These are phyloP conservation scores for Echinops telfairi DNA, from an alignment of 2,113 vertebrate species.

Conservation along the genomic window DNA sequence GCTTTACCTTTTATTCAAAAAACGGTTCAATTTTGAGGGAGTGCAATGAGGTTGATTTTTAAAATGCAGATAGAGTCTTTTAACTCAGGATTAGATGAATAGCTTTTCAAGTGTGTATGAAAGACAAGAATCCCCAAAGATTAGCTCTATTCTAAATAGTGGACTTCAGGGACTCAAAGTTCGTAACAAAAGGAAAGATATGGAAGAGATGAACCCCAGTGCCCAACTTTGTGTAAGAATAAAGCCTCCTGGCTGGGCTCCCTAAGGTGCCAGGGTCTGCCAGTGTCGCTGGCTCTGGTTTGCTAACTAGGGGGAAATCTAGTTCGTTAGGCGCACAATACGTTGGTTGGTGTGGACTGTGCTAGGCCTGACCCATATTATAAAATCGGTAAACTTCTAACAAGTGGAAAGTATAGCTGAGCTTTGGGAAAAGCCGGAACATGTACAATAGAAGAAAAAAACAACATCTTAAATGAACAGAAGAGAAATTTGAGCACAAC, in stretches of 20 bases:
- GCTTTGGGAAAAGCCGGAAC: slow-evolving; percentile 73
- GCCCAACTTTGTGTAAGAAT: slow-evolving; percentile 60
- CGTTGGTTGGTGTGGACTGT: slow-evolving; percentile 60
- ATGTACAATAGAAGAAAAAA: slow-evolving; percentile 50
- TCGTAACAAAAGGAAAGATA: slow-evolving; percentile 78
- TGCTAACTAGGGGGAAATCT: slow-evolving; percentile 20
- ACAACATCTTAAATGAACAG: slow-evolving; percentile 68
- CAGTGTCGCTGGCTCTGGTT: slow-evolving; percentile 60
- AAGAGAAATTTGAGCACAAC: slow-evolving; percentile 72
- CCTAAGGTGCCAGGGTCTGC: slow-evolving; percentile 58
- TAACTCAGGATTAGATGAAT: slow-evolving; percentile 74
- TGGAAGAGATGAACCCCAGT: slow-evolving; percentile 66
- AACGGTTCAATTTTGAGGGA: slow-evolving; percentile 41
- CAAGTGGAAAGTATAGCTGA: slow-evolving; percentile 67
- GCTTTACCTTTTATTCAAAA: slow-evolving; percentile 4
- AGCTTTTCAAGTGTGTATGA: slow-evolving; percentile 80
- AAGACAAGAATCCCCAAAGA: slow-evolving; percentile 80
- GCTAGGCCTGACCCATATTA: slow-evolving; percentile 69
- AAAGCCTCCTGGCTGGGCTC: slow-evolving; percentile 47
- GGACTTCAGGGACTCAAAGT: slow-evolving; percentile 72
- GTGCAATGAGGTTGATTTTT: slow-evolving; percentile 26
- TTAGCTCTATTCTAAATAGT: slow-evolving; percentile 70
- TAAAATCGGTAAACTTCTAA: slow-evolving; percentile 42
- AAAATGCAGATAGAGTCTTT: slow-evolving; percentile 68
- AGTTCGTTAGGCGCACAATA: slow-evolving; percentile 55